Evolutionary conservation across 2,113 vertebrate species (phyloP).

Genomic region (Turnix velox): DNA sequence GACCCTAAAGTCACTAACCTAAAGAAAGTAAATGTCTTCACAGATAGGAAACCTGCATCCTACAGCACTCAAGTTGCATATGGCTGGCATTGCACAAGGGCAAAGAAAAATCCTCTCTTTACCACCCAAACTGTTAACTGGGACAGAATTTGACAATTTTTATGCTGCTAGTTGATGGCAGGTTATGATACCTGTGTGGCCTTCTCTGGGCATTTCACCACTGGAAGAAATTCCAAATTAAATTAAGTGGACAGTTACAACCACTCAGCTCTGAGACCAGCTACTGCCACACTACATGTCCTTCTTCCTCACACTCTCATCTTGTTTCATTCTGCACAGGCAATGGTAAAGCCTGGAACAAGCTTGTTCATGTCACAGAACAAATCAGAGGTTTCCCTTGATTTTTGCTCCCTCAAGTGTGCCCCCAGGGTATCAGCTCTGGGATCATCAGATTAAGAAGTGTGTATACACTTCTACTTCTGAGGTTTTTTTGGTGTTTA

Average conservation of each 20-base stretch:
- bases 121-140: neutral
- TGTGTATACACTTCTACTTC: neutral
- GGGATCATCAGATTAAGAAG: slow-evolving; percentile 10
- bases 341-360: neutral
- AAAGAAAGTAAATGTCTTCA: neutral
- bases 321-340: neutral
- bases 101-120: neutral
- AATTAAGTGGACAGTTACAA: neutral
- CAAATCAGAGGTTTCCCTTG: slow-evolving; percentile 10
- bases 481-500: neutral
- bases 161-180: neutral
- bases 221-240: neutral
- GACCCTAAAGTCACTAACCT: neutral
- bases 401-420: slow-evolving; percentile 18
- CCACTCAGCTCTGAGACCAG: neutral
- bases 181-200: neutral
- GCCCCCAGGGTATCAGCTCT: neutral
- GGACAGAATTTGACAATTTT: neutral
- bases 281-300: accelerated
- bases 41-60: neutral
- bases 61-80: accelerated
- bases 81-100: neutral
- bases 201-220: neutral
- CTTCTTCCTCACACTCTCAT: neutral
- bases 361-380: neutral